Base-by-base conservation (phyloP, 2,797 vertebrate genomes). In the Pipistrellus kuhlii region DNA sequence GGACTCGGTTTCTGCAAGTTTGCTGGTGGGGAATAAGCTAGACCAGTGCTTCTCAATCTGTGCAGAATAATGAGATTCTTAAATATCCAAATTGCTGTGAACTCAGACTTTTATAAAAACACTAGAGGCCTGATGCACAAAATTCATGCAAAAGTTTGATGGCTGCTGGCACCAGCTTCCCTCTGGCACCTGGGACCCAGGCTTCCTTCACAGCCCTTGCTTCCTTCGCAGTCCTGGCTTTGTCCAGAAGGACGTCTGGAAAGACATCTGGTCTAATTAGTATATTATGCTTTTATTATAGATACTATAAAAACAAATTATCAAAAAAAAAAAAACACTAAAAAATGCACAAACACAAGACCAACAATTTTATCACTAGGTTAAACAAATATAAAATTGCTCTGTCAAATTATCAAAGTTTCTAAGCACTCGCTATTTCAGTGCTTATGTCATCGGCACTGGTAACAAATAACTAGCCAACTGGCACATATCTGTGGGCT, bases 281-380 rank as follows among this genome's bases (percentile, higher is more conserved):
- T 27, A 62, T 30, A 62, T 62, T 14, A 62, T 14, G 12, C 27
- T 62, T 62, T 62, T 62, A 62, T 62, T 62, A 30, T n/a, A 64
- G 30, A 64, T 15, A 73, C 55, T 82, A 53, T 15, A 81, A 64
- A 94, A 88, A 78, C 53, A 64, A 68, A 14, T 78, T 23, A 21
- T 2, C 12, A 25, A 17, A 30, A 35, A 51, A 73, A 18, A 17
- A 51, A 78, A 30, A 14, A 73, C 77, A 35, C 8, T 68, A 32
- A 41, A 41, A 89, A 80, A 71, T 25, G 32, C n/a, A 87, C 41
- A 94, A 87, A 78, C 57, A 48, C n/a, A 91, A 69, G 53, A 46
- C 21, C 66, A 84, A 69, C 41, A 44, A 51, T 68, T 59, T 76
- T 62, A 46, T 75, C 44, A 53, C 73, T 85, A 77, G 59, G 87